Evolutionary conservation across 1,140 invertebrate genomes (phyloP).

Genomic region (Bombus cullumanus): DNA sequence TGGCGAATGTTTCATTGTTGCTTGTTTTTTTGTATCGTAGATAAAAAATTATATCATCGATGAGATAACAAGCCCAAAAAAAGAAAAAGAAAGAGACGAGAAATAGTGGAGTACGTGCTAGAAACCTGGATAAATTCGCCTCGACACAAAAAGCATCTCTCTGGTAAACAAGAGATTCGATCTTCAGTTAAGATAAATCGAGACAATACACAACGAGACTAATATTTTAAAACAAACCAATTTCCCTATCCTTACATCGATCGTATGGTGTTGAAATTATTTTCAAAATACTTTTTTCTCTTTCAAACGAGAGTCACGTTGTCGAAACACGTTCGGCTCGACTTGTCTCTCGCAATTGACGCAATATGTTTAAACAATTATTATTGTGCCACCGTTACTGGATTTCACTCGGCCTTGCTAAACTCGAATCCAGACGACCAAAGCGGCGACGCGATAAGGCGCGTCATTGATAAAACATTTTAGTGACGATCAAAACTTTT

Average conservation of each 20-base stretch:
- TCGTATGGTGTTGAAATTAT: neutral
- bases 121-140: neutral
- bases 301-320: neutral
- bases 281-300: neutral
- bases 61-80: neutral
- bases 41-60: conserved; percentile 13
- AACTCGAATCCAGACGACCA: neutral
- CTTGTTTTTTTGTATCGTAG: neutral
- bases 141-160: neutral
- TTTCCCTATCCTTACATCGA: neutral
- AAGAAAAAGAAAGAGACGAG: no score
- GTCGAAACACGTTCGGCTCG: neutral
- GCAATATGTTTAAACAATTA: neutral
- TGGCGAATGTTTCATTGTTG: no score
- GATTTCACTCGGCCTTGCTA: neutral
- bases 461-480: conserved; percentile 26
- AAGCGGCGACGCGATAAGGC: neutral
- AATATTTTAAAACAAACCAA: neutral
- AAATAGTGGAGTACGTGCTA: neutral
- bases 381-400: neutral
- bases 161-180: neutral
- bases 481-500: neutral
- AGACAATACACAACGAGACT: no score
- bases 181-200: neutral
- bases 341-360: neutral